Conservation (phyloP, 2,888 invertebrate species). For the Eledona agricola region DNA sequence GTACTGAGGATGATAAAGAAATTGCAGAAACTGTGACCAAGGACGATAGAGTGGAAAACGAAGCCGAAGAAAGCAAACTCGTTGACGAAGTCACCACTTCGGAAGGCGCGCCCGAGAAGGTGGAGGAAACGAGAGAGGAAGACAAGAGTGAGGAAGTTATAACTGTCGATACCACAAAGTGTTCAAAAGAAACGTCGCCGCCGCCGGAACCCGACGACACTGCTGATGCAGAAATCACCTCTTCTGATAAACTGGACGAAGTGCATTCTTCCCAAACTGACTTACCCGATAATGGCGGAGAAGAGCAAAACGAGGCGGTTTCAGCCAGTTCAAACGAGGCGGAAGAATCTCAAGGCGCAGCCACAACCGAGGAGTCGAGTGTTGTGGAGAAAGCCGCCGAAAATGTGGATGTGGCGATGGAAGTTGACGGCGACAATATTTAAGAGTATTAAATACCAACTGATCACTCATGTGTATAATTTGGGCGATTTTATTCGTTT, state of each 20-base stretch:
- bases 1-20: constrained; percentile 31
- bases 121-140: constrained; percentile 57
- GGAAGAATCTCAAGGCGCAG: constrained; percentile 39
- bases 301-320: constrained; percentile 18
- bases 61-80: constrained; percentile 51
- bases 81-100: no score
- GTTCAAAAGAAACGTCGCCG: constrained; percentile 48
- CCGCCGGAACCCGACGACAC: constrained; percentile 26
- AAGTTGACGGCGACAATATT: constrained; percentile 39
- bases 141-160: constrained; percentile 62
- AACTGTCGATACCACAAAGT: constrained; percentile 61
- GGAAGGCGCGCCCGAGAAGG: background rate
- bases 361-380: constrained; percentile 26
- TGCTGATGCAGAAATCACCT: constrained; percentile 60
- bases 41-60: constrained; percentile 58
- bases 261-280: constrained; percentile 14
- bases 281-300: constrained; percentile 17
- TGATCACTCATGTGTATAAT: constrained; percentile 35
- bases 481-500: constrained; percentile 17
- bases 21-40: constrained; percentile 37
- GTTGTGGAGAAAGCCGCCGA: constrained; percentile 38
- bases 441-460: no score
- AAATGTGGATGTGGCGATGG: constrained; percentile 43
- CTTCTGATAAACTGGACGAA: constrained; percentile 55
- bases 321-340: constrained; percentile 10